Conservation (phyloP, 2,888 invertebrate species). For the Cephus spinipes region DNA sequence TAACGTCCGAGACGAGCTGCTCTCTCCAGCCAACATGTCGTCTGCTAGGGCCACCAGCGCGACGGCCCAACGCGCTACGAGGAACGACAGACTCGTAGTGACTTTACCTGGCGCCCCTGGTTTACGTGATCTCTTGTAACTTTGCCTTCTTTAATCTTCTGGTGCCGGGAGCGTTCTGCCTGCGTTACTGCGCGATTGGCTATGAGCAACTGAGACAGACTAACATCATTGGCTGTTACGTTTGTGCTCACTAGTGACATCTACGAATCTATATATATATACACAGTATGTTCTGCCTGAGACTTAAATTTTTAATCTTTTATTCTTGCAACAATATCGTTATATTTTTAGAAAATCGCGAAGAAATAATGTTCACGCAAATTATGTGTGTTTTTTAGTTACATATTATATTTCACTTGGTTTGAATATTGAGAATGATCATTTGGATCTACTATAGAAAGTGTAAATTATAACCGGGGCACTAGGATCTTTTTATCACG, state of each 20-base stretch:
- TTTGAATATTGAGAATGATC: background rate
- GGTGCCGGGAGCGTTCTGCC: background rate
- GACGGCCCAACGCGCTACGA: slow-evolving; percentile 42
- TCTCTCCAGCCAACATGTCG: slow-evolving; percentile 68
- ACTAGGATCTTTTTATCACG: background rate
- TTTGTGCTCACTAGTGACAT: background rate
- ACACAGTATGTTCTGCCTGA: background rate
- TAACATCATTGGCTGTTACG: background rate
- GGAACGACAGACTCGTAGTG: slow-evolving; percentile 22
- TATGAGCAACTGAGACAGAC: background rate
- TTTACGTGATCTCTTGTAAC: background rate
- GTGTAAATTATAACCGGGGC: background rate
- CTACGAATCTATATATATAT: background rate
- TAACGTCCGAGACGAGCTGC: slow-evolving; percentile 60
- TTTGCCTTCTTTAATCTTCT: background rate
- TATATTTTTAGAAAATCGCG: background rate
- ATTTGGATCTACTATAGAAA: background rate
- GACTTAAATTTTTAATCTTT: background rate
- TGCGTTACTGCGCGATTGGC: background rate
- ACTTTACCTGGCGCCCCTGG: slow-evolving; percentile 11
- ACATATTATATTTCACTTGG: background rate
- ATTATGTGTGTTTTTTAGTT: background rate
- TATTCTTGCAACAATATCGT: background rate
- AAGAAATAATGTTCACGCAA: background rate
- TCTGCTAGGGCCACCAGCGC: slow-evolving; percentile 63